Base-by-base conservation (phyloP, 2,113 vertebrate species). In the Lophotis ruficrista region DNA sequence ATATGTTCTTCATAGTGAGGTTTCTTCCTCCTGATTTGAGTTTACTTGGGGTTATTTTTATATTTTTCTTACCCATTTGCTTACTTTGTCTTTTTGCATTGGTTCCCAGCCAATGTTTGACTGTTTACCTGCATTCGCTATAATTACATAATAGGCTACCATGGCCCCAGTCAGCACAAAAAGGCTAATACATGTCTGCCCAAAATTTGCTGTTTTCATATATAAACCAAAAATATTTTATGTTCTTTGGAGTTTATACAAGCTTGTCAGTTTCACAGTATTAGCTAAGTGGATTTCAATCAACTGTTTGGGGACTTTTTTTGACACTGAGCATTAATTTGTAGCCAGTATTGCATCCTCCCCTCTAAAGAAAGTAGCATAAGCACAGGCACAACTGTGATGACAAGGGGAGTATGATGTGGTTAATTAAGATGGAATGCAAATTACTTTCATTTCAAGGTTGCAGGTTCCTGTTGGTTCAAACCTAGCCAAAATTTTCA, bases 91-190 rank as follows among this genome's bases (percentile, higher is more conserved):
- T 37, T 71, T 87, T 66, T 35, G 16, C 12, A 43, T 16, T 62
- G 12, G 4, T 61, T 83, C 20, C 50, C 50, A 38, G 19, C 0
- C 31, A 65, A 14, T 28, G 3, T 64, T 69, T 57, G 28, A 38
- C n/a, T 37, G 10, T 61, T 72, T 57, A 57, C 12, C 21, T 51
- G 14, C 8, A 14, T 35, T 83, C 0, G 0, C 5, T 54, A 16
- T 25, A 60, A 41, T 41, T 66, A 33, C 8, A 4, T n/a, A 35
- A 28, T 12, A 53, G 31, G 16, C 9, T 37, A 28, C 31, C 5
- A 5, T 21, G 20, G 30, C 12, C 33, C 25, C 16, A 60, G 2
- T 66, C 41, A 50, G 2, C 41, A 79, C 8, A 27, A 27, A 91
- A 73, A 56, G 5, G 13, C 9, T 66, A 47, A 62, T 22, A 14